A percentile compares a stretch with the other conserved stretches of the same genome.
These are phyloP conservation scores for Drosophila hamatofila DNA, from an alignment of 2,888 invertebrate species.

Conservation along the genomic window DNA sequence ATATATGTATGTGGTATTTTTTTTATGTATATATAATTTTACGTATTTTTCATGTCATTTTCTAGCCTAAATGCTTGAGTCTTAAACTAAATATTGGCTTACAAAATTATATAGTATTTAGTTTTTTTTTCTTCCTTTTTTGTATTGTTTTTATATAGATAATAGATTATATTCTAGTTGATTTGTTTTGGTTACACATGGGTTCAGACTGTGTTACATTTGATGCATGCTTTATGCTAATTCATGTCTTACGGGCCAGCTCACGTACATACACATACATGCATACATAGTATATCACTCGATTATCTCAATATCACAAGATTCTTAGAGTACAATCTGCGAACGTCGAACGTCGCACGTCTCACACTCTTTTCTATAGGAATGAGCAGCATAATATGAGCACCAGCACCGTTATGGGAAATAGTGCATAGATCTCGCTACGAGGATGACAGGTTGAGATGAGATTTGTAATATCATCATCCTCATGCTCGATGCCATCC, in stretches of 20 bases:
- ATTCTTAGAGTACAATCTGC: slow-evolving; percentile 33
- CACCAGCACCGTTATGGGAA: slow-evolving; percentile 91
- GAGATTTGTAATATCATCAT: slow-evolving; percentile 90
- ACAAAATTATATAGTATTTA: slow-evolving; percentile 27
- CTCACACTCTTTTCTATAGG: slow-evolving; percentile 88
- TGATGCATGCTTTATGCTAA: slow-evolving; percentile 14
- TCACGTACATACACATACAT: slow-evolving; percentile 26
- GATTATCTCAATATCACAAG: slow-evolving; percentile 71
- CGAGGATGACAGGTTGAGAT: slow-evolving; percentile 93
- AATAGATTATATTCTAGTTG: slow-evolving; percentile 55
- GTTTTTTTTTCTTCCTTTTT: not conserved
- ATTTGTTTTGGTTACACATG: slow-evolving; percentile 51
- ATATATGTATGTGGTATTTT: slow-evolving; percentile 8
- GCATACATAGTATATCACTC: slow-evolving; percentile 62
- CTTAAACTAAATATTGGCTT: slow-evolving; percentile 32
- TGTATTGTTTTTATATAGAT: not conserved
- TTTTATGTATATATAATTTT: not conserved
- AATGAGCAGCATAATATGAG: slow-evolving; percentile 93
- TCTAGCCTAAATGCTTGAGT: slow-evolving; percentile 55
- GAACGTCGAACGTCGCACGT: not conserved
- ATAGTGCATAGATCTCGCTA: slow-evolving; percentile 91
- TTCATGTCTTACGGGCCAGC: slow-evolving; percentile 45
- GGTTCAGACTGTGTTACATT: slow-evolving; percentile 69
- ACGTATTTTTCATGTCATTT: slow-evolving; percentile 5
- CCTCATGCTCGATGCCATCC: slow-evolving; percentile 92